phyloP scores from a whole-genome alignment of 2,113 vertebrate species.

The Istiophorus platypterus region DNA sequence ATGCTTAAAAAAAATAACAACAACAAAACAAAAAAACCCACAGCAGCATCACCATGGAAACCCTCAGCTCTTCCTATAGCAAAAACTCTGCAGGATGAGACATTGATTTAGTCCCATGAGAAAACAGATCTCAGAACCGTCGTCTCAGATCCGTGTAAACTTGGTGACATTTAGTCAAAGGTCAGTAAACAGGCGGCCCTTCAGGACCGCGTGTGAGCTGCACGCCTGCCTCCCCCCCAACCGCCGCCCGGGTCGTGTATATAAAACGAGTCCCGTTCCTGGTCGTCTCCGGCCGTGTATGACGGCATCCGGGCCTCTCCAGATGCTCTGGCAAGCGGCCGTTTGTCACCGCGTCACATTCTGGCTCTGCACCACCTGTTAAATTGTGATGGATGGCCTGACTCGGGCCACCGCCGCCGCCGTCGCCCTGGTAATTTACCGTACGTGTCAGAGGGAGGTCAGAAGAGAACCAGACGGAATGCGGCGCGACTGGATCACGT shows the following conservation, averaged over 20 bases:
- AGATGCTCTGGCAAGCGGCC: background rate
- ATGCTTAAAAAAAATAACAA: no score
- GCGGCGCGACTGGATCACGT: background rate
- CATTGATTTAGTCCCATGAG: background rate
- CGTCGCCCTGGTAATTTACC: background rate
- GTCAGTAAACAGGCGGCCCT: background rate
- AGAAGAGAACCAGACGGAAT: background rate
- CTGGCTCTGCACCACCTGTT: slow-evolving; percentile 7
- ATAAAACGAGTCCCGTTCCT: no score
- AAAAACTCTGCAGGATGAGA: slow-evolving; percentile 5
- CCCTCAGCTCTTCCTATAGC: background rate
- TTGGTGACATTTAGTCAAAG: slow-evolving; percentile 22
- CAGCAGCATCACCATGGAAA: slow-evolving; percentile 1
- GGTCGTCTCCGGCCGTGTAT: slow-evolving; percentile 3
- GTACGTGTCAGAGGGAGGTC: background rate
- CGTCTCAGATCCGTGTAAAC: background rate
- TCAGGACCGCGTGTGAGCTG: no score
- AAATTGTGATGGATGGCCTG: background rate
- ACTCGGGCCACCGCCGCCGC: background rate
- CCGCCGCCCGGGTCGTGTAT: no score
- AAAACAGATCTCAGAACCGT: background rate
- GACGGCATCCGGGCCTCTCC: background rate
- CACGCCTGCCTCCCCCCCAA: no score
- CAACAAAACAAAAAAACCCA: no score
- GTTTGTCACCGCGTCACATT: slow-evolving; percentile 4